Base-by-base conservation (phyloP, 2,113 vertebrate species). In the Austrofundulus limnaeus region DNA sequence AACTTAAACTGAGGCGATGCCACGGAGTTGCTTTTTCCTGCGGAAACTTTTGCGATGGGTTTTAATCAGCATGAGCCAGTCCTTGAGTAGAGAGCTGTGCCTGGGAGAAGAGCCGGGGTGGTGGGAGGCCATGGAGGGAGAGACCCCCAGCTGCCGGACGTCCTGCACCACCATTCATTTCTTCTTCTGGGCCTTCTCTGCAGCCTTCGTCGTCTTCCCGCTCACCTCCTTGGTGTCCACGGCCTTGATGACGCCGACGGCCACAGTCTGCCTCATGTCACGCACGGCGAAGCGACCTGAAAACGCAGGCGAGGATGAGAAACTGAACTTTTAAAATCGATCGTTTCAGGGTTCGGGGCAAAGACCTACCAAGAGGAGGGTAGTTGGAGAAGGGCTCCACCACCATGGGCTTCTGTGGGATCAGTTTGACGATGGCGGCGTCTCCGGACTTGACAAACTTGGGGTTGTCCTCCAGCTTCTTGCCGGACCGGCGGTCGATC, bases 31-130 rank as follows among this genome's bases (percentile, higher is more conserved):
- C 82, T 91, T 90, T 93, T 94, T 93, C 92, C 92, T 94, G 91
- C 93, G 92, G 80, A 94, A 93, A 92, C 89, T 93, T 90, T 94
- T 93, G 51, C 92, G 88, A 87, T 93, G 91, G 70, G 92, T 93
- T 92, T 93, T 93, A 88, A 93, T 94, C 89, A 93, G 88, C 92
- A 92, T 93, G 90, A 94, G 86, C 93, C 93, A 94, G 93, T 94
- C 92, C 90, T 93, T 94, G 59, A 94, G 87, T 77, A 91, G 66
- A 88, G 90, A 91, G 78, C 87, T 89, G 70, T 87, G 89, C 82
- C 78, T 90, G 76, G 82, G 86, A 37, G 82, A 88, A 64, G 88
- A 85, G n/a, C n/a, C n/a, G n/a, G n/a, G n/a, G n/a, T n/a, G n/a
- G n/a, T n/a, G n/a, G n/a, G n/a, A n/a, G n/a, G n/a, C n/a, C n/a